phyloP scores from a whole-genome alignment of 2,113 vertebrate genomes.

The Erythrocercus mccallii region DNA sequence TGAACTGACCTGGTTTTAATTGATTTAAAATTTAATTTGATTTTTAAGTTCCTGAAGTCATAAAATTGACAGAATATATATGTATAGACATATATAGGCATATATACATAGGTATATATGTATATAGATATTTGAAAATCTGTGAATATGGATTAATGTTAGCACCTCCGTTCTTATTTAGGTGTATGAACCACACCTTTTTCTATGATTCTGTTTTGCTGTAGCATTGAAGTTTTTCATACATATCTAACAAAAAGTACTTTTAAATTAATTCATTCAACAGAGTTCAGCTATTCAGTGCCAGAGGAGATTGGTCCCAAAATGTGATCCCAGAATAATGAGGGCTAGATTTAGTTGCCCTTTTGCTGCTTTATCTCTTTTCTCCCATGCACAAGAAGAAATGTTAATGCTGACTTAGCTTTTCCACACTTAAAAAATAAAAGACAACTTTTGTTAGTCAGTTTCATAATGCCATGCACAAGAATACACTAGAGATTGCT shows the following conservation, averaged over 20 bases:
- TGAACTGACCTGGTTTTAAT: not conserved
- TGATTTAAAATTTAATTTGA: not conserved
- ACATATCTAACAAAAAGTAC: not conserved
- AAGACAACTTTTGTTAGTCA: not conserved
- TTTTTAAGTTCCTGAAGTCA: not conserved
- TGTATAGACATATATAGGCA: not conserved
- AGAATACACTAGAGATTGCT: not conserved
- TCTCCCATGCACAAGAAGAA: not conserved
- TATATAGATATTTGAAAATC: not conserved
- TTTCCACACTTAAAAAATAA: not conserved
- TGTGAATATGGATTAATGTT: not conserved
- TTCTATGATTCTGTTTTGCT: not conserved
- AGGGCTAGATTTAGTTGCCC: not conserved
- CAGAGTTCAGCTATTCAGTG: not conserved
- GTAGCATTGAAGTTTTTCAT: not conserved
- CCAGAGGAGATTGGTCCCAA: not conserved
- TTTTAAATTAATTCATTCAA: not conserved
- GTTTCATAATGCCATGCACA: not conserved
- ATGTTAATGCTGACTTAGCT: not conserved
- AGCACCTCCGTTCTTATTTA: not conserved
- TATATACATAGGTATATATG: not conserved
- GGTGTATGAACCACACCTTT: not conserved
- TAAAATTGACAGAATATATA: not conserved
- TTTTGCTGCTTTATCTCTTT: not conserved
- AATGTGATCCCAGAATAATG: constrained; percentile 20